Evolutionary conservation across 2,888 invertebrate genomes (phyloP), one percentile per base, ranked within the genome.

Genomic region (Agonopterix alstromeriana): DNA sequence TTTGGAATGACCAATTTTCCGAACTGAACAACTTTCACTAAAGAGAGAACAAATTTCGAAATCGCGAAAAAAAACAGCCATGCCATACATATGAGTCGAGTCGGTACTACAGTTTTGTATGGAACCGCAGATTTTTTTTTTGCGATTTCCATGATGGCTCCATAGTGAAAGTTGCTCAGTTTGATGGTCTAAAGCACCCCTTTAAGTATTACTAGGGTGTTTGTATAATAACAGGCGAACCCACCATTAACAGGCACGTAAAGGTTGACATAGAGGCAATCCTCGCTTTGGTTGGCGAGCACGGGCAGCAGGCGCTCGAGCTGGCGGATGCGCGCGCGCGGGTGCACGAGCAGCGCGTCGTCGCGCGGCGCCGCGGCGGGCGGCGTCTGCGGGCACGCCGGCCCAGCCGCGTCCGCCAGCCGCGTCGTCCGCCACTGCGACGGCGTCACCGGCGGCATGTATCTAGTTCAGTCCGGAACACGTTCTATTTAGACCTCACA

Each of bases 191-290:
- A n/a, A n/a, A n/a, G n/a, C n/a, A n/a, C n/a, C n/a, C n/a, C n/a
- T n/a, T n/a, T n/a, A n/a, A n/a, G n/a, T n/a, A n/a, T n/a, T n/a
- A n/a, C n/a, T n/a, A n/a, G n/a, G n/a, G n/a, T n/a, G n/a, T n/a
- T n/a, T n/a, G n/a, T n/a, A n/a, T n/a, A 1, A 1, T 7, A 27
- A 27, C 5, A 27, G 5, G 5, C 27, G 7, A 5, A 27, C 27
- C 27, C 27, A 84, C 85, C 85, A 58, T 70, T 91, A 66, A 95
- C 92, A 56, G 98, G 98, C 58, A 97, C 96, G 89, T 97, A 99
- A 63, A 99, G 92, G 90, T 99, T 99, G 77, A 99, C 93, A 82
- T 97, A 98, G 66, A 99, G 94, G 81, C 99, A 99, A 90, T 99
- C 98, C 90, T 99, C 99, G 81, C 96, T 97, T 90, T 98, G 98